Evolutionary conservation across 2,113 vertebrate genomes (phyloP).

Genomic region (Pantherophis guttatus): DNA sequence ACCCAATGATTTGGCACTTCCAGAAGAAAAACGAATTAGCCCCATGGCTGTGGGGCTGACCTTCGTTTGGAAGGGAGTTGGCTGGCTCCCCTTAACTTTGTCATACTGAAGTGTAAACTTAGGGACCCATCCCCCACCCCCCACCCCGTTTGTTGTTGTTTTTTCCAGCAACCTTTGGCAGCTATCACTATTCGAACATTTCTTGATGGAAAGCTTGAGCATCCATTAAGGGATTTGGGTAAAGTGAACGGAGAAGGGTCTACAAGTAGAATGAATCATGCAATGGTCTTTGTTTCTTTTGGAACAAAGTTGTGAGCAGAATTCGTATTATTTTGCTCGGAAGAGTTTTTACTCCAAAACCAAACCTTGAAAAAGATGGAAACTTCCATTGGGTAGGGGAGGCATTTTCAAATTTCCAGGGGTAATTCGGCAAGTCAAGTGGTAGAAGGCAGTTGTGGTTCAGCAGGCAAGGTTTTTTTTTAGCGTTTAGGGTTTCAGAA

Average conservation of each 20-base stretch:
- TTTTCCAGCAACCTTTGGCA: neutral
- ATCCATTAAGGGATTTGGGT: neutral
- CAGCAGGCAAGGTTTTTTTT: neutral
- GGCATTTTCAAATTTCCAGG: neutral
- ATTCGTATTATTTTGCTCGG: neutral
- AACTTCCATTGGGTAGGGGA: neutral
- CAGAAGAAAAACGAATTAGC: neutral
- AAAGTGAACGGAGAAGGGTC: neutral
- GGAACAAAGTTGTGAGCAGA: neutral
- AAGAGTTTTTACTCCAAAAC: neutral
- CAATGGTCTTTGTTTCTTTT: conserved; percentile 5
- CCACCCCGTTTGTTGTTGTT: too few species aligned
- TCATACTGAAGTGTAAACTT: conserved; percentile 4
- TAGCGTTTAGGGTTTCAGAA: neutral
- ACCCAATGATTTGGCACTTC: neutral
- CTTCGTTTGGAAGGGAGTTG: neutral
- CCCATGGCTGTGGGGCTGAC: neutral
- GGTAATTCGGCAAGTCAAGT: neutral
- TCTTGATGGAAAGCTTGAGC: neutral
- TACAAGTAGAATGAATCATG: neutral
- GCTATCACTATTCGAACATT: neutral
- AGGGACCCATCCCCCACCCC: neutral
- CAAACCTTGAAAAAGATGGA: neutral
- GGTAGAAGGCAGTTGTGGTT: conserved; percentile 6
- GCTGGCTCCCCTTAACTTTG: conserved; percentile 1